Evolutionary conservation across 1,140 invertebrate species (phyloP).

Genomic region (Cydia amplana): DNA sequence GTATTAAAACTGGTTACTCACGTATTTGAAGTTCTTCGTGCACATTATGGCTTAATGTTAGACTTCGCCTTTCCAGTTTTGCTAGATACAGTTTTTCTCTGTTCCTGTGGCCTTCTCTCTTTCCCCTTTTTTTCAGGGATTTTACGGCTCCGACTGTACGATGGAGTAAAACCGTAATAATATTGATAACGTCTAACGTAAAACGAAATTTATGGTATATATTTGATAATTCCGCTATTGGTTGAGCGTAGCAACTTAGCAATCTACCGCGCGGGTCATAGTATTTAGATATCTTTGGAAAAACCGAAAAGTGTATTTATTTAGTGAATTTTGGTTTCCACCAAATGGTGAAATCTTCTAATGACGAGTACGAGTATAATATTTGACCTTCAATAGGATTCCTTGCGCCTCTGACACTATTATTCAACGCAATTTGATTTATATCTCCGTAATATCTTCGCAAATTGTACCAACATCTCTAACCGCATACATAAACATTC

Average conservation of each 20-base stretch:
- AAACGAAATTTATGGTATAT: conserved; percentile 13
- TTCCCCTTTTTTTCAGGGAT: conserved; percentile 18
- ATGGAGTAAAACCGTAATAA: background rate
- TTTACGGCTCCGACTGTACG: background rate
- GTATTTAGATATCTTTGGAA: too few species aligned
- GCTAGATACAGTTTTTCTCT: conserved; percentile 31
- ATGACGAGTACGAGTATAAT: background rate
- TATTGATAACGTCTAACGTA: conserved; percentile 12
- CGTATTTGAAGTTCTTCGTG: background rate
- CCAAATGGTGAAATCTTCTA: background rate
- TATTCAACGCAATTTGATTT: background rate
- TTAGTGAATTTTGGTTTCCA: too few species aligned
- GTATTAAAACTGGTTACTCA: too few species aligned
- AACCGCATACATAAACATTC: conserved; percentile 17
- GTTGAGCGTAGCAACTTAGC: too few species aligned
- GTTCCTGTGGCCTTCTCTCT: conserved; percentile 26
- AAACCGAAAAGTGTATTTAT: too few species aligned
- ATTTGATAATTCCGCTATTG: too few species aligned
- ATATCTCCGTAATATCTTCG: conserved; percentile 34
- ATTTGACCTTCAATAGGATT: background rate
- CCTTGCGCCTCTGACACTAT: background rate
- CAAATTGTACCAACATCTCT: conserved; percentile 7
- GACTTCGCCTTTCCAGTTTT: background rate
- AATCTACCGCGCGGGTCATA: too few species aligned
- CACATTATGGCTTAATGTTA: conserved; percentile 13